Percentiles rank a stretch among this genome's conserved stretches.
Conservation (phyloP, 2,888 invertebrate genomes). For the Diploptera punctata region DNA sequence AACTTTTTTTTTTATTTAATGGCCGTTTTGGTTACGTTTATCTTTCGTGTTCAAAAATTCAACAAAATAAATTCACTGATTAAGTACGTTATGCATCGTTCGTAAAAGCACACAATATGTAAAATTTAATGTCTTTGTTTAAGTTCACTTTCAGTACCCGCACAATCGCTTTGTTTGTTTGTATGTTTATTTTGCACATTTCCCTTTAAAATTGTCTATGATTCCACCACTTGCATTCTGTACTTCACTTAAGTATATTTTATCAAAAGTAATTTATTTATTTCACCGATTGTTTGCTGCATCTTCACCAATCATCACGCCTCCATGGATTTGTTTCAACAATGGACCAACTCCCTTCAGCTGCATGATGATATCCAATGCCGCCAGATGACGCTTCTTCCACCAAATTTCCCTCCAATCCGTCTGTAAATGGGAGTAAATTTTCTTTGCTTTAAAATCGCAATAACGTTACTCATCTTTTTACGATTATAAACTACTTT, state of each 20-base stretch:
- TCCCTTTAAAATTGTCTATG: neutral
- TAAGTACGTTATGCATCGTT: neutral
- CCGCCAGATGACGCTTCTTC: neutral
- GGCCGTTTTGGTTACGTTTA: too few species aligned
- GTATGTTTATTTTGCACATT: neutral
- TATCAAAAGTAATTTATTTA: neutral
- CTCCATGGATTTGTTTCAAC: conserved; percentile 1
- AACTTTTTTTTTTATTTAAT: too few species aligned
- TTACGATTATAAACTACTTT: too few species aligned
- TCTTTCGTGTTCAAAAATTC: too few species aligned
- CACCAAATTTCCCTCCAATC: conserved; percentile 5
- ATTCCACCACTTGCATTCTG: neutral
- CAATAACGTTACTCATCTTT: too few species aligned
- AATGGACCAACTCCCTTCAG: conserved; percentile 11
- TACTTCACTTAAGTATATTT: neutral
- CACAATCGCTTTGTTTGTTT: too few species aligned
- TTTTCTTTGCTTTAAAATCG: conserved; percentile 13
- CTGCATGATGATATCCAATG: neutral
- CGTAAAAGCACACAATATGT: neutral
- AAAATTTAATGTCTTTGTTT: neutral
- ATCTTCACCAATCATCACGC: neutral
- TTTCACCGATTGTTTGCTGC: neutral
- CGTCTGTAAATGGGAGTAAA: conserved; percentile 31
- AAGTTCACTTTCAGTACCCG: neutral
- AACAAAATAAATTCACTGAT: neutral